Conservation (phyloP, 2,113 vertebrate genomes). For the Lepisosteus oculatus region DNA sequence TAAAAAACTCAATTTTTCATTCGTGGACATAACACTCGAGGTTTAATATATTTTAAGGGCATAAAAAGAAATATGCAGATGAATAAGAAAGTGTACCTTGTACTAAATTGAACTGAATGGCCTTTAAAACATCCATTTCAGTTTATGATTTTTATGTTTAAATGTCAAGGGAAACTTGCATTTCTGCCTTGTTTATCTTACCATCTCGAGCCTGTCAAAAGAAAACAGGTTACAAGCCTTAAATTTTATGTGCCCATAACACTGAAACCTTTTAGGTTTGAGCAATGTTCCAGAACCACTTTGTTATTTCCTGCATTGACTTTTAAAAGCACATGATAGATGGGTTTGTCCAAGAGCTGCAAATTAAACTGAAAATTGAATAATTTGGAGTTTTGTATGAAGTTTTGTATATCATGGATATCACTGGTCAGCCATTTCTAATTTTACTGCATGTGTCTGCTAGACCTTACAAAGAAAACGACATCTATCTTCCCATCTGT, state of each 20-base stretch:
- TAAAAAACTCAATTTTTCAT: too few relatives aligned
- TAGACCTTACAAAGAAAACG: conserved; percentile 59
- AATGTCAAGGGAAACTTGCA: conserved; percentile 55
- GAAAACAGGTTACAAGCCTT: conserved; percentile 36
- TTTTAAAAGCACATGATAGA: conserved; percentile 64
- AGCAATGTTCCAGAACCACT: conserved; percentile 54
- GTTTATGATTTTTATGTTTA: conserved; percentile 47
- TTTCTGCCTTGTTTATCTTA: conserved; percentile 51
- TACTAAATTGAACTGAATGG: conserved; percentile 47
- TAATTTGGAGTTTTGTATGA: conserved; percentile 57
- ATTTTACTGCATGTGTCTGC: conserved; percentile 46
- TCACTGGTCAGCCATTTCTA: conserved; percentile 52
- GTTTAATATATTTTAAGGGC: background rate
- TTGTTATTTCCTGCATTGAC: conserved; percentile 61
- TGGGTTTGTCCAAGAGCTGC: conserved; percentile 35
- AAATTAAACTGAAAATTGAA: conserved; percentile 59
- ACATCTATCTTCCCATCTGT: conserved; percentile 53
- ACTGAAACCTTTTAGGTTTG: conserved; percentile 55
- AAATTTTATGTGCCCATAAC: conserved; percentile 52
- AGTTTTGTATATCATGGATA: conserved; percentile 59
- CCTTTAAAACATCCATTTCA: conserved; percentile 50
- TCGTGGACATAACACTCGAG: background rate
- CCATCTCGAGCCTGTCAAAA: conserved; percentile 47
- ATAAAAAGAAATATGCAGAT: conserved; percentile 24
- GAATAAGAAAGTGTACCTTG: conserved; percentile 42